Evolutionary conservation across 2,888 invertebrate genomes (phyloP).

Genomic region (Tanytarsus gracilentus): DNA sequence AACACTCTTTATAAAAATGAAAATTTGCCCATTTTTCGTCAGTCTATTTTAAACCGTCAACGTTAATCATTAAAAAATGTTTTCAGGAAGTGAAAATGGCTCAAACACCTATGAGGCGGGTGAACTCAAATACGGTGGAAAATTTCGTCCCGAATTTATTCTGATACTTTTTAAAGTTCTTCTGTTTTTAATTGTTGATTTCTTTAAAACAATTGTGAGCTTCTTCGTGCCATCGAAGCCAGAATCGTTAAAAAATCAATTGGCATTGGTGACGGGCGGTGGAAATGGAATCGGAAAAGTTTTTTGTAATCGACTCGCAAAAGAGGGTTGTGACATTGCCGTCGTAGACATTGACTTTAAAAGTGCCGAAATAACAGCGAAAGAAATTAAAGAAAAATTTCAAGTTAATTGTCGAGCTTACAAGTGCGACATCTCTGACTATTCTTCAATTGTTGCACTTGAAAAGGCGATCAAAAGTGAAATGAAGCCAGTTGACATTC

Average conservation of each 20-base stretch:
- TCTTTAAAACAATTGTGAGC: too few relatives aligned
- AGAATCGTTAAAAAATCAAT: conserved; percentile 7
- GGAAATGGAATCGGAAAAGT: conserved; percentile 45
- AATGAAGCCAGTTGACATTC: conserved; percentile 43
- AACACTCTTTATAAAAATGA: too few relatives aligned
- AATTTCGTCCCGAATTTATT: too few relatives aligned
- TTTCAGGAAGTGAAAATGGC: too few relatives aligned
- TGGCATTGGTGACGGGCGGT: conserved; percentile 42
- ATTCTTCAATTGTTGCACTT: conserved; percentile 34
- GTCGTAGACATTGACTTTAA: conserved; percentile 42
- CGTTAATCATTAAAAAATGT: too few relatives aligned
- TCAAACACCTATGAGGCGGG: too few relatives aligned
- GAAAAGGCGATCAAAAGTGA: conserved; percentile 40
- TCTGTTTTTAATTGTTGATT: too few relatives aligned
- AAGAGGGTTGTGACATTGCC: conserved; percentile 42
- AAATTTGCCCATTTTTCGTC: too few relatives aligned
- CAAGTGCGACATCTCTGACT: conserved; percentile 35
- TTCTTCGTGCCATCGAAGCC: too few relatives aligned
- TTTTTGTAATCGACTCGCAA: conserved; percentile 41
- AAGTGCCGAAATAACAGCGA: conserved; percentile 40
- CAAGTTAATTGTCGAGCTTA: conserved; percentile 39
- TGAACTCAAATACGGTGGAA: too few relatives aligned
- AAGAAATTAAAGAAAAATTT: conserved; percentile 38
- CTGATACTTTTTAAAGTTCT: too few relatives aligned
- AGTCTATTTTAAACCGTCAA: too few relatives aligned